A percentile compares a stretch with the other conserved stretches of the same genome.
Evolutionary conservation across 2,888 invertebrate species (phyloP).

Genomic region (Allygus modestus): DNA sequence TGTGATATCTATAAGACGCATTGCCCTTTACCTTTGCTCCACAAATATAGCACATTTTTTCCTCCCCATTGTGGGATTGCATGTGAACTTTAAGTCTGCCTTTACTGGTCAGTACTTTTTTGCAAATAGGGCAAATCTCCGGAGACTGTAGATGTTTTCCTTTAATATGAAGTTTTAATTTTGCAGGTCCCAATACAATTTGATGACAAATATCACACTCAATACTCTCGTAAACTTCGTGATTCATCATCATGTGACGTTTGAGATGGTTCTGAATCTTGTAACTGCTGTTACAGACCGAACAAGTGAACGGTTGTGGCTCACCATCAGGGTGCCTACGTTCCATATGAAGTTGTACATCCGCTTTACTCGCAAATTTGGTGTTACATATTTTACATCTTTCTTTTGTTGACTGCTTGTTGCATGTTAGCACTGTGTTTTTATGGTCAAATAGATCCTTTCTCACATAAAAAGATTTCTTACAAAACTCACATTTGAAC

Average conservation of each 20-base stretch:
- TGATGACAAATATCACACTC: slow-evolving; percentile 26
- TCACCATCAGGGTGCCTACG: too few relatives aligned
- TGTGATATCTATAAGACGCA: neutral
- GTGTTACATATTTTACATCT: slow-evolving; percentile 9
- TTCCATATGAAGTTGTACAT: too few relatives aligned
- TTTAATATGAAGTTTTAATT: neutral
- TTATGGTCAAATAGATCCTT: neutral
- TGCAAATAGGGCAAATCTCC: too few relatives aligned
- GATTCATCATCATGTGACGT: neutral
- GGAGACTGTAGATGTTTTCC: too few relatives aligned
- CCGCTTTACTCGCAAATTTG: neutral
- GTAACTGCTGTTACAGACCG: too few relatives aligned
- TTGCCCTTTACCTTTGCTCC: neutral
- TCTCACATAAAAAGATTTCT: neutral
- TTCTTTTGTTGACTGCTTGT: too few relatives aligned
- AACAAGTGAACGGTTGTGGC: too few relatives aligned
- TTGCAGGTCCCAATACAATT: neutral
- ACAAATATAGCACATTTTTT: neutral
- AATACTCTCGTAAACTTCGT: neutral
- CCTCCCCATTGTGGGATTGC: neutral
- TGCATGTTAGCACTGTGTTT: neutral
- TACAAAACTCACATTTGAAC: slow-evolving; percentile 2
- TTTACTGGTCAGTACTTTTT: too few relatives aligned
- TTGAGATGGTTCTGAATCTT: neutral
- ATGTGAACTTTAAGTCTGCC: neutral